Evolutionary conservation across 1,140 invertebrate species (phyloP).

Genomic region (Drosophila mojavensis): DNA sequence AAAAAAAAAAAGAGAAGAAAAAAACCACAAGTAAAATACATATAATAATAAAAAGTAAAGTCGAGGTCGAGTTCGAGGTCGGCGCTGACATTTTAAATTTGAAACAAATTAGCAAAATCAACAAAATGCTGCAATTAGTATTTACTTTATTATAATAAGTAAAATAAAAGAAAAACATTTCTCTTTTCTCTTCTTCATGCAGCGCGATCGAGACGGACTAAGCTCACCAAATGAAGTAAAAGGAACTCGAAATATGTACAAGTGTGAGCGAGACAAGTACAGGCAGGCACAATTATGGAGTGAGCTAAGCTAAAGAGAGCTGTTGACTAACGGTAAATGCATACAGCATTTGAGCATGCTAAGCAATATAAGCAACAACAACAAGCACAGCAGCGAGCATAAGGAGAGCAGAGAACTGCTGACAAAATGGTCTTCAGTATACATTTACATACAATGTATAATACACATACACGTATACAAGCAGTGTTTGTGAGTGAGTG

Average conservation of each 20-base stretch:
- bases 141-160: not conserved
- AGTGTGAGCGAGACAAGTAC: not conserved
- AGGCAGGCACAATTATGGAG: too few species aligned
- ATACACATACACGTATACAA: not conserved
- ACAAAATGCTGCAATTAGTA: conserved; percentile 8
- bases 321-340: too few species aligned
- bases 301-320: too few species aligned
- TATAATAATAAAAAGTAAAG: not conserved
- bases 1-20: not conserved
- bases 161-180: not conserved
- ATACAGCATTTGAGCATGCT: too few species aligned
- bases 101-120: not conserved
- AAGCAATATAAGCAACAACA: too few species aligned
- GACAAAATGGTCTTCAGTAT: not conserved
- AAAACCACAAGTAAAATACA: not conserved
- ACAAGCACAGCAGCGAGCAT: too few species aligned
- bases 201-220: not conserved
- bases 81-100: conserved; percentile 8
- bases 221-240: too few species aligned
- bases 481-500: too few species aligned
- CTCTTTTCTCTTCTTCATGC: not conserved
- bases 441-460: too few species aligned
- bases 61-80: not conserved
- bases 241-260: too few species aligned
- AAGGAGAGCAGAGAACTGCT: too few species aligned